Evolutionary conservation across 1,140 invertebrate genomes (phyloP), one percentile per base, ranked within the genome.

Genomic region (Rhopalosiphum padi): DNA sequence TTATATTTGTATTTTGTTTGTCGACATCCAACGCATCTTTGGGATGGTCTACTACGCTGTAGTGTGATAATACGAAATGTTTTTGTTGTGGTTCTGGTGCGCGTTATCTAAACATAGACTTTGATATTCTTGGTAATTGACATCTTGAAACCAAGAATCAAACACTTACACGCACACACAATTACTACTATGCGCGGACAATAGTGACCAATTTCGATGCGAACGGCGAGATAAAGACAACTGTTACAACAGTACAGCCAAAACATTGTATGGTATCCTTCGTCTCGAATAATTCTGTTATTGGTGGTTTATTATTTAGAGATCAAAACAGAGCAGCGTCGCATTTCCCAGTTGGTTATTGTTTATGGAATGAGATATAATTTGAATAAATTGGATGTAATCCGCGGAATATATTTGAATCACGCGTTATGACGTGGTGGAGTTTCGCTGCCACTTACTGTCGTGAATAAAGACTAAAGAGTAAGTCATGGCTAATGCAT

Each of bases 51-150:
- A 77, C 60, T n/a, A 77, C 60, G 30, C n/a, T 68, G 60, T 30
- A 68, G 77, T 37, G 37, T 37, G 82, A 83, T 41, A 43, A 41
- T 77, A 77, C 60, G n/a, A 77, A 77, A 77, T 41, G 83, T 43
- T 85, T 85, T 41, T 23, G 7, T 23, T 85, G 41, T n/a, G 30
- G 30, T 23, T 43, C 9, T n/a, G 5, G 30, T 77, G 11, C 18
- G 30, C 60, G 60, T 41, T 85, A 85, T 85, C 35, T 41, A 85
- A 85, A 85, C 22, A 83, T 37, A 35, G 37, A 21, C 22, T 83
- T 83, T 83, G 82, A 83, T 83, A 83, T 83, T 83, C 35, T 85
- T 41, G 83, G 9, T 85, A 85, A 85, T 85, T 85, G 83, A 43
- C 83, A 23, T 85, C 41, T 22, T 7, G 83, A n/a, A n/a, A 77